Base-by-base conservation (phyloP, 2,888 invertebrate genomes). In the Ptilodon capucinus region DNA sequence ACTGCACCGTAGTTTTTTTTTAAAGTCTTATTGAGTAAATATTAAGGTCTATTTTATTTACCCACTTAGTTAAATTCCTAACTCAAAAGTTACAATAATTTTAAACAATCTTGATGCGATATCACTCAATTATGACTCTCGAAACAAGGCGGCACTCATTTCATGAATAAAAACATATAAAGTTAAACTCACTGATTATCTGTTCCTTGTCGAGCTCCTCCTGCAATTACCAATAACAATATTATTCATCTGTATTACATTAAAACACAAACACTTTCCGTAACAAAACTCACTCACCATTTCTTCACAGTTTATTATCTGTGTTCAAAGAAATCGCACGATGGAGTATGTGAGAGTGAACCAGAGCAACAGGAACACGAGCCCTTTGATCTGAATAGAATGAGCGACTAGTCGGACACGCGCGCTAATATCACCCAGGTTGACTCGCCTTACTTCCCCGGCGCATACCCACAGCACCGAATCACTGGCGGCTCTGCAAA, bases 141-240 rank as follows among this genome's bases (percentile, higher is more conserved):
- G n/a, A n/a, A n/a, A n/a, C n/a, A n/a, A n/a, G n/a, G n/a, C n/a
- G n/a, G n/a, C n/a, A 39, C 14, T 4, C 30, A n/a, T 6, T 8
- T 4, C 13, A 13, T 4, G 4, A 9, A 4, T 30, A 30, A n/a
- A 13, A 1, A 35, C 7, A 35, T 11, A 6, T 36, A 18, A 17
- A 40, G 46, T 18, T 23, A 61, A 74, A 94, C 95, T 94, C 89
- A 96, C 96, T 93, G 70, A 84, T 92, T 69, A 95, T 92, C 91
- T 96, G 96, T 70, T 96, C 96, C 85, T 95, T 95, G 72, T 92
- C 92, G 57, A 96, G 92, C 80, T 95, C 96, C 68, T 95, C 95
- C 94, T 95, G 91, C 60, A 92, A 93, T 68, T 57, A 68, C 53
- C 66, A 73, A 70, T 60, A 63, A 60, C 72, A 60, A 68, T 9